phyloP scores from a whole-genome alignment of 2,113 vertebrate genomes.

The Rhynchomys soricoides region DNA sequence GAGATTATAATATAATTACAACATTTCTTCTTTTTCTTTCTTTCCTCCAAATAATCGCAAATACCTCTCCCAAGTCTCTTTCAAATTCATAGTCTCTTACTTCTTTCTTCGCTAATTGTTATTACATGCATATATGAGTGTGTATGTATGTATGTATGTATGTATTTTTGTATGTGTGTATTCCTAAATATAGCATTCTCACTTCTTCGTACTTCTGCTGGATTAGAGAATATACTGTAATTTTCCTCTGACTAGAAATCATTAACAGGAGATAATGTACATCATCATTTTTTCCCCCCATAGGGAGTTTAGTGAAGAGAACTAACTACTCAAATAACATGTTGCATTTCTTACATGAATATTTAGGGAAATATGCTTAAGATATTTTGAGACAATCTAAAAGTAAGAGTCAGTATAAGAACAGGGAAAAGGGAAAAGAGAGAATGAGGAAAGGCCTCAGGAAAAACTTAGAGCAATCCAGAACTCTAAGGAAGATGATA shows the following conservation, averaged over 20 bases:
- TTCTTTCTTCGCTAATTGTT: background rate
- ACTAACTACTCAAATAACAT: background rate
- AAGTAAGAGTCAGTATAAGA: background rate
- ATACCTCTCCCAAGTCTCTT: background rate
- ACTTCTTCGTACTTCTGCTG: background rate
- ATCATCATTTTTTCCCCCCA: background rate
- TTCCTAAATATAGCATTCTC: background rate
- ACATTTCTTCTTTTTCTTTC: background rate
- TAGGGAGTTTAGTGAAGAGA: background rate
- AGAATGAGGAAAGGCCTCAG: background rate
- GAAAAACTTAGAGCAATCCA: background rate
- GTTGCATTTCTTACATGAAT: background rate
- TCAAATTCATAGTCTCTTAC: background rate
- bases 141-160: background rate
- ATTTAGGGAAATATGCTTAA: background rate
- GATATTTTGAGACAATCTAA: slow-evolving; percentile 30
- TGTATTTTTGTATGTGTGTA: background rate
- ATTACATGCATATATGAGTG: background rate
- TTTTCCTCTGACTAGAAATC: background rate
- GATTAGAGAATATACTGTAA: slow-evolving; percentile 2
- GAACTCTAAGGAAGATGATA: background rate
- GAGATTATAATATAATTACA: background rate
- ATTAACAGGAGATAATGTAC: background rate
- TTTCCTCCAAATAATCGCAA: background rate
- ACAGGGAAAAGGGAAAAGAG: background rate